Evolutionary conservation across 2,113 vertebrate genomes (phyloP).

Genomic region (Tyrannus savana): DNA sequence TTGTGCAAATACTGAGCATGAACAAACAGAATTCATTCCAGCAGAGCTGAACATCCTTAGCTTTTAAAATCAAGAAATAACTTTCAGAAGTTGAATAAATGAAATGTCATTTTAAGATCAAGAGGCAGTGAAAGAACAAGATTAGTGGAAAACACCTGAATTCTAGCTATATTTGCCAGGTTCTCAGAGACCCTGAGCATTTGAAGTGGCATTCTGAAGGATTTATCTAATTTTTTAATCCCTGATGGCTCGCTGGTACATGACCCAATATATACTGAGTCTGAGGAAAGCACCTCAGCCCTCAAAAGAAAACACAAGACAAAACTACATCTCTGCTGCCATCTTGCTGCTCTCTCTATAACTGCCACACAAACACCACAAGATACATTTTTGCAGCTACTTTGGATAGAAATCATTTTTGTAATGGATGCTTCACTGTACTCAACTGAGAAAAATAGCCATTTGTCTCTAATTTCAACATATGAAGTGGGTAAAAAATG

Average conservation of each 20-base stretch:
- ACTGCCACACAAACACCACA: not conserved
- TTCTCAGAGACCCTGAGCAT: not conserved
- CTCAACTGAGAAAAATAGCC: not conserved
- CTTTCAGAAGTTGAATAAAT: not conserved
- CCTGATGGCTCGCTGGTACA: not conserved
- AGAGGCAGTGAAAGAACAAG: not conserved
- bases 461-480: not conserved
- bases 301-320: not conserved
- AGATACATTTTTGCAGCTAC: not conserved
- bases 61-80: not conserved
- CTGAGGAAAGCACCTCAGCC: not conserved
- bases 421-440: not conserved
- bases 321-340: constrained; percentile 62
- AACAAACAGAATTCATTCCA: not conserved
- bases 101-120: not conserved
- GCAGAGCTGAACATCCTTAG: not conserved
- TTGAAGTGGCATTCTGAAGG: not conserved
- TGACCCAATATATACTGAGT: not conserved
- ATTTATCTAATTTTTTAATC: constrained; percentile 1
- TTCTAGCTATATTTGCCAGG: not conserved
- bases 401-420: not conserved
- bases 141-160: not conserved
- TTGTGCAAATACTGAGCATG: not conserved
- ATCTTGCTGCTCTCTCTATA: constrained; percentile 23
- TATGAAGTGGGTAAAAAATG: accelerated